These are phyloP conservation scores for Rhombomys opimus DNA, from an alignment of 2,113 vertebrate species.

Conservation along the genomic window DNA sequence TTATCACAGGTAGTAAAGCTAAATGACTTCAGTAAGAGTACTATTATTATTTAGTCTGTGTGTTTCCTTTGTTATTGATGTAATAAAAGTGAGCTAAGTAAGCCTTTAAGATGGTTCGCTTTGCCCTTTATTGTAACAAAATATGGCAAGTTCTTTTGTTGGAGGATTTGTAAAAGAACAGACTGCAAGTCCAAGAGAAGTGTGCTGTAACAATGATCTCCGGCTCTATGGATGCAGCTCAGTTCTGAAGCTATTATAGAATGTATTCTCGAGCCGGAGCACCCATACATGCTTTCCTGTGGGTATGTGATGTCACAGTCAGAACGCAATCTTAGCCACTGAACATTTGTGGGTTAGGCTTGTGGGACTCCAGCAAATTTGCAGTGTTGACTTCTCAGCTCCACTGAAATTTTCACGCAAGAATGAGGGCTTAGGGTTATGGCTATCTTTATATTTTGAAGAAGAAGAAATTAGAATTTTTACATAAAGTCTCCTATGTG, in stretches of 20 bases:
- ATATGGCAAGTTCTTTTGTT: neutral
- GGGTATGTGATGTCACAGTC: neutral
- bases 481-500: neutral
- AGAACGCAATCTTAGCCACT: neutral
- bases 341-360: neutral
- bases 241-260: neutral
- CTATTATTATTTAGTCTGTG: constrained; percentile 16
- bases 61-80: constrained; percentile 22
- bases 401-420: neutral
- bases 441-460: neutral
- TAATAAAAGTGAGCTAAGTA: constrained; percentile 49
- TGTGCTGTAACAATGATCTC: neutral
- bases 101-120: neutral
- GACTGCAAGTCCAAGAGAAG: neutral
- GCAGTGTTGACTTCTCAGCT: neutral
- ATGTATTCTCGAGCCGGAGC: neutral
- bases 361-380: too few relatives aligned
- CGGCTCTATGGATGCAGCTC: neutral
- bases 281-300: neutral
- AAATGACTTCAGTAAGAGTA: constrained; percentile 4
- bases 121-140: neutral
- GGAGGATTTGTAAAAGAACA: neutral
- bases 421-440: neutral
- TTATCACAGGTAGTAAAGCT: constrained; percentile 11
- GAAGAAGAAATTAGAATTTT: constrained; percentile 3